A percentile compares a stretch with the other conserved stretches of the same genome.
These are phyloP conservation scores for Nomada ferruginata DNA, from an alignment of 2,888 invertebrate species.

Conservation along the genomic window DNA sequence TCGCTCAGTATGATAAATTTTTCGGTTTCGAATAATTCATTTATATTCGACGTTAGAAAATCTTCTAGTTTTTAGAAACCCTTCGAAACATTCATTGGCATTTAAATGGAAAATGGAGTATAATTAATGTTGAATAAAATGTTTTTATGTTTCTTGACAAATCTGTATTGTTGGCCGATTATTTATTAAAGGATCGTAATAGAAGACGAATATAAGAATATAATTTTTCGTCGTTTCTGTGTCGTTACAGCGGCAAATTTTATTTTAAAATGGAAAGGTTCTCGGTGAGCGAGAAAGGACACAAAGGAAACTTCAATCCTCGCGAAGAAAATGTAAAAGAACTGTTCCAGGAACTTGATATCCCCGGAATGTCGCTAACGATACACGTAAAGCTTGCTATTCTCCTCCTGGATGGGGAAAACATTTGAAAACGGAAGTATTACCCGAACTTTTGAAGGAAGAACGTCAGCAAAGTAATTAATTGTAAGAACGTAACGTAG, in stretches of 20 bases:
- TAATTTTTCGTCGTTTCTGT: constrained; percentile 15
- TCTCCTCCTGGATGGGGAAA: not conserved
- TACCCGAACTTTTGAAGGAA: constrained; percentile 8
- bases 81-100: too few relatives aligned
- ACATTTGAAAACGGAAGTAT: not conserved
- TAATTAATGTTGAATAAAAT: too few relatives aligned
- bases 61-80: not conserved
- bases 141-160: too few relatives aligned
- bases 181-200: too few relatives aligned
- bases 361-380: constrained; percentile 8
- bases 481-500: too few relatives aligned
- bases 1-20: not conserved
- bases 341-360: constrained; percentile 15
- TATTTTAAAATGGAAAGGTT: not conserved
- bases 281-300: not conserved
- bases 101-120: too few relatives aligned
- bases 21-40: not conserved
- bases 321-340: constrained; percentile 8
- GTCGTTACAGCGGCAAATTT: not conserved
- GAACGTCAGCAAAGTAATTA: not conserved
- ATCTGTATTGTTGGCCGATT: too few relatives aligned
- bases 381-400: constrained; percentile 8
- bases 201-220: not conserved
- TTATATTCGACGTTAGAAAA: not conserved
- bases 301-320: constrained; percentile 17